Evolutionary conservation across 2,888 invertebrate species (phyloP), one percentile per base, ranked within the genome.

Genomic region (Cryptus armator): DNA sequence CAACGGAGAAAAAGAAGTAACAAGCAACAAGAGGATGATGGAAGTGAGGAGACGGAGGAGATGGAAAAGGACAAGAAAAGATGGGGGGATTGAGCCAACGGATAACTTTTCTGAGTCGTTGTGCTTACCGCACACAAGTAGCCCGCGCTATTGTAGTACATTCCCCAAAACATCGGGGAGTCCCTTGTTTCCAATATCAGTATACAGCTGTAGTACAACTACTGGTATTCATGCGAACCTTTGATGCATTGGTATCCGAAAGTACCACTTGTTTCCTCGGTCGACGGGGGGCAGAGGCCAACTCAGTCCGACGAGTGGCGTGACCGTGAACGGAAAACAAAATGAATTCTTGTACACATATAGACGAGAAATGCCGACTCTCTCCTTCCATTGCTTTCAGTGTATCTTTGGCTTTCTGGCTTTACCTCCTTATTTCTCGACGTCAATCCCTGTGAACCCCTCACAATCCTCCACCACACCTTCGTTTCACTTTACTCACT

Each of bases 271-370:
- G 88, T 89, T 89, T 86, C 81, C 68, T 76, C 83, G 82, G 85
- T 82, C 56, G 24, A 37, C 37, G 37, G 37, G 37, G 9, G 37
- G 5, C 1, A 9, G 56, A 44, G n/a, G 29, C 24, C 64, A 44
- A 46, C 48, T 77, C 71, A 77, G 51, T 76, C 70, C 59, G 62
- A 62, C 16, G 68, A 67, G 59, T 68, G 43, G 44, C 67, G 48
- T 16, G 68, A 59, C 72, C 67, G 74, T 86, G 88, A 86, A 89
- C 88, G 84, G 86, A 86, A 89, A 89, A 89, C 83, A 86, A 87
- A 90, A 91, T 88, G 87, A 88, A 90, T 91, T 89, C 87, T 84
- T 85, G 75, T 87, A 87, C 88, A 81, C 74, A n/a, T 53, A 64
- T 64, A 62, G 53, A 71, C 24, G 12, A 48, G 56, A 70, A 44